Evolutionary conservation across 2,797 vertebrate species (phyloP).

Genomic region (Anguilla megastoma): DNA sequence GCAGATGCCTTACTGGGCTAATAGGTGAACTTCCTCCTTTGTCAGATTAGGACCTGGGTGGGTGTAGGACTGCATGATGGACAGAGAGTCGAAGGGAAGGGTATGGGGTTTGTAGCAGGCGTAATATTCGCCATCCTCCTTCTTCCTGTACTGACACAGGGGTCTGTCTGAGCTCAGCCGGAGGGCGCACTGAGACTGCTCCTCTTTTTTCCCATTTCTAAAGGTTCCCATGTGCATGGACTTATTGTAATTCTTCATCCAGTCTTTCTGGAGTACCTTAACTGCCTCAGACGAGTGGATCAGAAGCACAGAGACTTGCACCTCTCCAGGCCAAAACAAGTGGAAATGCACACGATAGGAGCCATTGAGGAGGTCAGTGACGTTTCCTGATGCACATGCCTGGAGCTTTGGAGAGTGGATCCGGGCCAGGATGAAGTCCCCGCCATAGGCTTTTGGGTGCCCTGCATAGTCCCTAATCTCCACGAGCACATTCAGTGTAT

Average conservation of each 20-base stretch:
- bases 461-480: constrained; percentile 31
- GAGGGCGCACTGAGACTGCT: neutral
- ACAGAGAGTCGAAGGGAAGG: constrained; percentile 45
- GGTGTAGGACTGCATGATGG: neutral
- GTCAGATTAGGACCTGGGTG: neutral
- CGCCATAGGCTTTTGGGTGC: constrained; percentile 30
- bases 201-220: too few relatives aligned
- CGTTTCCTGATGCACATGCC: constrained; percentile 26
- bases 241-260: neutral
- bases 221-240: too few relatives aligned
- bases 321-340: constrained; percentile 37
- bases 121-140: constrained; percentile 51
- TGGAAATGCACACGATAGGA: constrained; percentile 27
- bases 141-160: constrained; percentile 49
- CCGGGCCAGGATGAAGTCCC: constrained; percentile 40
- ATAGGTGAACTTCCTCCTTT: neutral
- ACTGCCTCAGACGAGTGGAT: constrained; percentile 38
- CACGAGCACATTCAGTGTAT: constrained; percentile 24
- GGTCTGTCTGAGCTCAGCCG: constrained; percentile 23
- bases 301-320: constrained; percentile 32
- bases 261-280: neutral
- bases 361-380: constrained; percentile 33
- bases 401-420: constrained; percentile 29
- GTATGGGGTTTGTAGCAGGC: constrained; percentile 47
- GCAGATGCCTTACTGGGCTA: neutral